Evolutionary conservation across 2,113 vertebrate species (phyloP).

Genomic region (Malurus alboscapulatus): DNA sequence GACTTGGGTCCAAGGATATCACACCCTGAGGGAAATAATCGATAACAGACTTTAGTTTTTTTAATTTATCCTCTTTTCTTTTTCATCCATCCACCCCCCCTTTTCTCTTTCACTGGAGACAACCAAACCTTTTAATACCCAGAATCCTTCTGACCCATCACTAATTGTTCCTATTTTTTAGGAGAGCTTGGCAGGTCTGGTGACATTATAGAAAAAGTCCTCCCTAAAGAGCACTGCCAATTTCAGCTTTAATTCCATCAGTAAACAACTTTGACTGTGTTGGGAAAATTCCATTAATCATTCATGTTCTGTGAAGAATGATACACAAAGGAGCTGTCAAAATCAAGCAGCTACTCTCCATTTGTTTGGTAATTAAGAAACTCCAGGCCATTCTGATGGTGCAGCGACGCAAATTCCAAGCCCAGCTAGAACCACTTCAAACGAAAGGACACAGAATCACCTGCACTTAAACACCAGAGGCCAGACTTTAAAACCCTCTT

Average conservation of each 20-base stretch:
- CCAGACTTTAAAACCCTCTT: neutral
- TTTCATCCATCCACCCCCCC: neutral
- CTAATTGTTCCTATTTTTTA: constrained; percentile 73
- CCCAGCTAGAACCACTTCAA: constrained; percentile 44
- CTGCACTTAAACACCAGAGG: constrained; percentile 7
- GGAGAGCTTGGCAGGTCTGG: constrained; percentile 68
- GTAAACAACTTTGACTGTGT: constrained; percentile 80
- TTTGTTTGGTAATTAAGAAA: constrained; percentile 81
- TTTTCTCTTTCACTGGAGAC: constrained; percentile 13
- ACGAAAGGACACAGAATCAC: constrained; percentile 27
- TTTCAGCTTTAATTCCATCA: constrained; percentile 78
- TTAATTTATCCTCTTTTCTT: neutral
- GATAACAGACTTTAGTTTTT: neutral
- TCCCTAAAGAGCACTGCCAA: constrained; percentile 75
- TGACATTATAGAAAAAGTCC: constrained; percentile 72
- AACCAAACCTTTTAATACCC: constrained; percentile 53
- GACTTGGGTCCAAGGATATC: neutral
- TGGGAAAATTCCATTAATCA: constrained; percentile 84
- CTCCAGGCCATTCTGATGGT: constrained; percentile 64
- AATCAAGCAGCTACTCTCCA: constrained; percentile 72
- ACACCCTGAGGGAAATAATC: neutral
- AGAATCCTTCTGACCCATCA: constrained; percentile 52
- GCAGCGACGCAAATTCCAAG: constrained; percentile 56
- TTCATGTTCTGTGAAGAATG: constrained; percentile 78
- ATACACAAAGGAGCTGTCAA: constrained; percentile 79